Conservation (phyloP, 1,140 invertebrate genomes). For the Paraescarpia echinospica region DNA sequence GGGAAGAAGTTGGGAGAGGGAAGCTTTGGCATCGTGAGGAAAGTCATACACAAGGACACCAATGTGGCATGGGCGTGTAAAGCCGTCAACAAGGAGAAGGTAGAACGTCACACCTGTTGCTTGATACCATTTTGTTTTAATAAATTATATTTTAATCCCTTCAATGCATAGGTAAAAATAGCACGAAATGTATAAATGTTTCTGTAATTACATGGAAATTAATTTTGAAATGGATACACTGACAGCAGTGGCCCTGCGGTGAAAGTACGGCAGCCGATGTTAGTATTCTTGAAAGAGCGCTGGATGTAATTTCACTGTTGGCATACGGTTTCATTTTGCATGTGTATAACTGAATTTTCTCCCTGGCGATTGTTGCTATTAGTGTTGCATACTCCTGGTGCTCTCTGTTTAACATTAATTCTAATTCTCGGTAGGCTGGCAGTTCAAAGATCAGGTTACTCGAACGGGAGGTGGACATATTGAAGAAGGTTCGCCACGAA, state of each 20-base stretch:
- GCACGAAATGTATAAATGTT: neutral
- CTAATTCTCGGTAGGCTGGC: constrained; percentile 48
- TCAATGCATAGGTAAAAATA: neutral
- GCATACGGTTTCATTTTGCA: constrained; percentile 9
- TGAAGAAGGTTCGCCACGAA: constrained; percentile 62
- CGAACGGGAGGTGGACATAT: constrained; percentile 62
- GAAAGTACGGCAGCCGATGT: neutral
- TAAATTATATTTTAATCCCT: neutral
- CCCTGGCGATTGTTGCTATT: neutral
- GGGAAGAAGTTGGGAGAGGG: constrained; percentile 60
- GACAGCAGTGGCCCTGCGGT: neutral
- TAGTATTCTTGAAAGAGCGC: neutral
- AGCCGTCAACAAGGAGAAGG: constrained; percentile 62
- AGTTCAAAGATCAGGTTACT: constrained; percentile 54
- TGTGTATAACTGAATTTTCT: neutral
- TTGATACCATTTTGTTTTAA: neutral
- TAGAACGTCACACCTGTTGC: constrained; percentile 28
- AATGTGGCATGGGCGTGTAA: constrained; percentile 62
- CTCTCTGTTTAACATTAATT: neutral
- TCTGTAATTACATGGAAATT: neutral
- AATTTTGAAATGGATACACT: neutral
- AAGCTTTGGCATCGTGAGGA: constrained; percentile 62
- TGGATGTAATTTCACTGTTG: neutral
- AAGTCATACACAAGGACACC: constrained; percentile 55
- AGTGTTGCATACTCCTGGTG: neutral